Percentiles rank a stretch among this genome's conserved stretches.
These are phyloP conservation scores for Bovichtus diacanthus DNA, from an alignment of 2,797 vertebrate genomes.

Conservation along the genomic window DNA sequence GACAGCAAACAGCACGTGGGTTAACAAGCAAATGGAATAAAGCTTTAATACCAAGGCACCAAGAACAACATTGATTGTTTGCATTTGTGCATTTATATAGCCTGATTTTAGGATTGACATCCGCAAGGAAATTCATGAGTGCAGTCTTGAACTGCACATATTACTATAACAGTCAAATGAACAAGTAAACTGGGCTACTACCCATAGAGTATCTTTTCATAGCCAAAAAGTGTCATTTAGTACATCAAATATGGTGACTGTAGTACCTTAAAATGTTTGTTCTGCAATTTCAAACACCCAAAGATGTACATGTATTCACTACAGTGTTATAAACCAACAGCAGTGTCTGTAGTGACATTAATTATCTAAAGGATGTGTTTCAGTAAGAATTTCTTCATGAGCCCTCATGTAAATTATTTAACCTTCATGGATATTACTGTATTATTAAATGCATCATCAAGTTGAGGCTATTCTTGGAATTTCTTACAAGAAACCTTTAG, in stretches of 20 bases:
- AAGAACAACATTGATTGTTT: conserved; percentile 6
- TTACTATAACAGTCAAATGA: not conserved
- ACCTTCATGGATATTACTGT: conserved; percentile 21
- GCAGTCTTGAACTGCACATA: not conserved
- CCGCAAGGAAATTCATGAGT: not conserved
- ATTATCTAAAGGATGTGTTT: conserved; percentile 29
- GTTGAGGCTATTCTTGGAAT: conserved; percentile 23
- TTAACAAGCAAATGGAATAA: conserved; percentile 24
- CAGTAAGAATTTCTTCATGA: conserved; percentile 6
- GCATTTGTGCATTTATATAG: not conserved
- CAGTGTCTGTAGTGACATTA: not conserved
- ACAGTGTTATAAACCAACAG: not conserved
- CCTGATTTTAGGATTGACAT: not conserved
- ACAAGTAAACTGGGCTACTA: not conserved
- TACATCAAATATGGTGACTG: not conserved
- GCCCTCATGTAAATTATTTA: conserved; percentile 36
- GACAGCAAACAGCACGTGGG: conserved; percentile 2
- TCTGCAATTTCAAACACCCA: not conserved
- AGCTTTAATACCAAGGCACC: conserved; percentile 3
- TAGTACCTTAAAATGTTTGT: not conserved
- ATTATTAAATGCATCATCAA: conserved; percentile 40
- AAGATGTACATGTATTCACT: not conserved
- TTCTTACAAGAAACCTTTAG: not conserved
- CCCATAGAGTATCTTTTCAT: not conserved
- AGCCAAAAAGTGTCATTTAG: not conserved